A percentile compares a stretch with the other conserved stretches of the same genome.
Evolutionary conservation across 2,888 invertebrate species (phyloP).

Genomic region (Heliothis peltigera): DNA sequence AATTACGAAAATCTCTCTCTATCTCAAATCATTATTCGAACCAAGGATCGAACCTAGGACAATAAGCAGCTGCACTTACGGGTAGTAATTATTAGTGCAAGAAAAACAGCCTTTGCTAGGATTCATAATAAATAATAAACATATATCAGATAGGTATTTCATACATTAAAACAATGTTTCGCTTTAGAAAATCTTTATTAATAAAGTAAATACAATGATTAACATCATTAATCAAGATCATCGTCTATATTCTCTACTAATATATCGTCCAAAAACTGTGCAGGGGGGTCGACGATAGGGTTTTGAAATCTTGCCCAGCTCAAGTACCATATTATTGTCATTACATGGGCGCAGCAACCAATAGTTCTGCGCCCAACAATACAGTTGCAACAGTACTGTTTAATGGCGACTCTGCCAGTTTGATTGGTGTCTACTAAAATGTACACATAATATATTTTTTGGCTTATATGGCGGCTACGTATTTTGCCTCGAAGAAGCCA

Average conservation of each 20-base stretch:
- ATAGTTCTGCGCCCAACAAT: constrained; percentile 13
- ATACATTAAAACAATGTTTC: too few relatives aligned
- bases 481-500: constrained; percentile 9
- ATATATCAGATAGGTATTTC: too few relatives aligned
- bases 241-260: constrained; percentile 7
- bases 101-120: too few relatives aligned
- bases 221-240: too few relatives aligned
- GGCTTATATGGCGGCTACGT: constrained; percentile 13
- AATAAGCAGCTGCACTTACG: too few relatives aligned
- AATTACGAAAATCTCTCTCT: too few relatives aligned
- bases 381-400: constrained; percentile 9
- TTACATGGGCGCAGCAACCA: constrained; percentile 13
- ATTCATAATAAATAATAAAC: too few relatives aligned
- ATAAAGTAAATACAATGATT: too few relatives aligned
- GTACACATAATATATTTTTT: constrained; percentile 7
- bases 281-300: constrained; percentile 10
- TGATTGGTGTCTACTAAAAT: constrained; percentile 3
- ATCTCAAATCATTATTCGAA: too few relatives aligned
- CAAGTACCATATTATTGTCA: constrained; percentile 9
- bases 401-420: constrained; percentile 6
- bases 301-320: constrained; percentile 6
- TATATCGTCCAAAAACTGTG: constrained; percentile 10
- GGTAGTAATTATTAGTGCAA: too few relatives aligned
- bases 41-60: too few relatives aligned
- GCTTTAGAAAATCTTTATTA: too few relatives aligned